These are phyloP conservation scores for Drosophila rubida DNA, from an alignment of 2,888 invertebrate genomes.

Conservation along the genomic window DNA sequence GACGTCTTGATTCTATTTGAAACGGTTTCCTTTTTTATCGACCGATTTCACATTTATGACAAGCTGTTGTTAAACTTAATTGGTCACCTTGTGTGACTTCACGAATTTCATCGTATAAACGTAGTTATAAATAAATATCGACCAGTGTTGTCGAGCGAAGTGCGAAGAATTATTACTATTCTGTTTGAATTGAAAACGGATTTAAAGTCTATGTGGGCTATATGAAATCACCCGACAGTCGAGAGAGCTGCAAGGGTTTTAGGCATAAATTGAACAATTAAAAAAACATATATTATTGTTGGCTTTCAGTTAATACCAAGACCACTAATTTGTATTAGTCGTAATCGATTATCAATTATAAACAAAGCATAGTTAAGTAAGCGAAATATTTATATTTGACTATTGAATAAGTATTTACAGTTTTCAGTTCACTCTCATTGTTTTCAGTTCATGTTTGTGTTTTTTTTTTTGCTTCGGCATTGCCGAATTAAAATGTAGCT, in stretches of 20 bases:
- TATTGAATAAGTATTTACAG: slow-evolving; percentile 11
- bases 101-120: slow-evolving; percentile 6
- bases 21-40: neutral
- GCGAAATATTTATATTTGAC: slow-evolving; percentile 13
- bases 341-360: slow-evolving; percentile 9
- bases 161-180: neutral
- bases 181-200: neutral
- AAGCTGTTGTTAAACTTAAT: neutral
- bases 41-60: too few species aligned
- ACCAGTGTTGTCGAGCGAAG: too few species aligned
- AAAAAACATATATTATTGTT: neutral
- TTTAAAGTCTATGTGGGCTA: neutral
- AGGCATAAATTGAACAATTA: slow-evolving; percentile 1
- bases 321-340: slow-evolving; percentile 13
- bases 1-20: too few species aligned
- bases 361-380: neutral
- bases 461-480: slow-evolving; percentile 50
- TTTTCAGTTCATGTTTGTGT: neutral
- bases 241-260: slow-evolving; percentile 2
- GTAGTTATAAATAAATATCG: neutral
- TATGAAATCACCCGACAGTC: neutral
- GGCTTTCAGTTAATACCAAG: neutral
- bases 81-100: neutral
- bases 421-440: neutral
- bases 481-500: slow-evolving; percentile 60